Percentiles rank a stretch among this genome's conserved stretches.
phyloP scores from a whole-genome alignment of 2,888 invertebrate genomes.

The Tineola bisselliella region DNA sequence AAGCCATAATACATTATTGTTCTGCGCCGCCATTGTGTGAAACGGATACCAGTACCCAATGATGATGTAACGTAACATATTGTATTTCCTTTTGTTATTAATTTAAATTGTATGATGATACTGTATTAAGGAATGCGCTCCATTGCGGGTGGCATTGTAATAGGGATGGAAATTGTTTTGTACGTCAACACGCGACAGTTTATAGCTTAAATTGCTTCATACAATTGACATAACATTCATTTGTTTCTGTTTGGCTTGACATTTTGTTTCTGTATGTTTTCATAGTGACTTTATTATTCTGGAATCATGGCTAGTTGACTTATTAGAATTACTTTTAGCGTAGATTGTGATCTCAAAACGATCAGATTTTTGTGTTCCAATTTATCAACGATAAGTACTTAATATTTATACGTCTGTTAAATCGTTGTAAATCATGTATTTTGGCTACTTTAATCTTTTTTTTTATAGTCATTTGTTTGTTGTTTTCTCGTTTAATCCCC shows the following conservation, averaged over 20 bases:
- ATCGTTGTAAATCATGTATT: neutral
- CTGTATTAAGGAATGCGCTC: neutral
- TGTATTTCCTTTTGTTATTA: neutral
- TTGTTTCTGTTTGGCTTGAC: neutral
- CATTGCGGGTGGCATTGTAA: neutral
- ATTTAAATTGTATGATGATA: neutral
- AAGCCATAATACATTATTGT: neutral
- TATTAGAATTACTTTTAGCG: constrained; percentile 6
- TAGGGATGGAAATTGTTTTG: neutral
- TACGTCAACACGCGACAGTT: neutral
- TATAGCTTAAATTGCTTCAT: neutral
- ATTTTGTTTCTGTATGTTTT: constrained; percentile 1
- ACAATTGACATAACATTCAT: neutral
- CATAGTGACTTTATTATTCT: neutral
- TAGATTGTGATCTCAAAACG: constrained; percentile 57
- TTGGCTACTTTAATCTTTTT: neutral
- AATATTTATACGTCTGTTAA: constrained; percentile 22
- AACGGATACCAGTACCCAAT: neutral
- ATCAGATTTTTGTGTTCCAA: constrained; percentile 61
- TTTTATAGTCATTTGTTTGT: constrained; percentile 22
- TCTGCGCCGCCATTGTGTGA: neutral
- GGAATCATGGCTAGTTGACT: neutral
- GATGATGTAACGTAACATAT: neutral
- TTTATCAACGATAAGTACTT: constrained; percentile 60
- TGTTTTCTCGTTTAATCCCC: constrained; percentile 18